A percentile compares a stretch with the other conserved stretches of the same genome.
These are phyloP conservation scores for Caerostris extrusa DNA, from an alignment of 1,140 invertebrate species.

Conservation along the genomic window DNA sequence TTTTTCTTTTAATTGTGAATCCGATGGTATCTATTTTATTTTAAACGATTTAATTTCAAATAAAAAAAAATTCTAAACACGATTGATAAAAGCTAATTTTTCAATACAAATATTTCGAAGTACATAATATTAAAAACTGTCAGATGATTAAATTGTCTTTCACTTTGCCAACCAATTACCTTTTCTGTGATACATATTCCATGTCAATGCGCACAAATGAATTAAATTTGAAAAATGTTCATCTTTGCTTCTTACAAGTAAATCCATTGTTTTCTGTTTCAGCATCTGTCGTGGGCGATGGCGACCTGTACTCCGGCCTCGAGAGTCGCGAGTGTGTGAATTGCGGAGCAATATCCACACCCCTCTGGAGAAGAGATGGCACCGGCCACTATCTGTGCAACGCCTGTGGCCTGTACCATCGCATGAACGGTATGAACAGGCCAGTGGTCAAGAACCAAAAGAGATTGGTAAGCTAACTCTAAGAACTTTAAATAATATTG, in stretches of 20 bases:
- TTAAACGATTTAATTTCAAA: too few species aligned
- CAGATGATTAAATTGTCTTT: background rate
- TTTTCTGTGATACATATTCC: too few species aligned
- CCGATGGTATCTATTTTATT: too few species aligned
- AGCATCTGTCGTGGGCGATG: constrained; percentile 9
- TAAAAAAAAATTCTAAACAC: too few species aligned
- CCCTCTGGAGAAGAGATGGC: constrained; percentile 93
- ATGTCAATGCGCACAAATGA: too few species aligned
- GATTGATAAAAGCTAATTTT: background rate
- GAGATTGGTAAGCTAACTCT: constrained; percentile 90
- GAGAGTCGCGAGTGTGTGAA: constrained; percentile 93
- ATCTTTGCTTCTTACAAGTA: too few species aligned
- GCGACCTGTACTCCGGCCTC: constrained; percentile 33
- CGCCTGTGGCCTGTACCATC: constrained; percentile 98
- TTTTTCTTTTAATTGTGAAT: too few species aligned
- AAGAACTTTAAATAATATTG: background rate
- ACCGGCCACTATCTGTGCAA: constrained; percentile 99
- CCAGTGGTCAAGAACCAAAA: constrained; percentile 98
- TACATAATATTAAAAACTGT: background rate
- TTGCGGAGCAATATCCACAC: constrained; percentile 92
- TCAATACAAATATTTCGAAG: background rate
- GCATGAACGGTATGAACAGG: constrained; percentile 99
- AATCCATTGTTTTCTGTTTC: background rate
- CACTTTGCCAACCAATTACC: too few species aligned
- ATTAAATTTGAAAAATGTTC: too few species aligned